Percentiles rank a stretch among this genome's conserved stretches.
These are phyloP conservation scores for Rutpela maculata DNA, from an alignment of 2,888 invertebrate species.

Conservation along the genomic window DNA sequence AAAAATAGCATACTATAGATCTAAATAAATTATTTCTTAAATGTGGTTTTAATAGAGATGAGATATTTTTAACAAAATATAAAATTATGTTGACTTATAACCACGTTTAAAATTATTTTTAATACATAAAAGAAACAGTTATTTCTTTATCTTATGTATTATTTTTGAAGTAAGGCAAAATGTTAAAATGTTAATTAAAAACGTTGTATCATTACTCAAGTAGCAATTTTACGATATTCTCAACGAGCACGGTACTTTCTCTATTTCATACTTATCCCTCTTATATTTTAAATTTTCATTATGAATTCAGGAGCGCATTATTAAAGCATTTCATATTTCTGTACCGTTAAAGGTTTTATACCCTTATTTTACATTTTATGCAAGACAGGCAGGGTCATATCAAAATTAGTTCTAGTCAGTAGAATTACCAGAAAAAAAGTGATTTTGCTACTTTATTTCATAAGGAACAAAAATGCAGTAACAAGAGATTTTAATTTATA, in stretches of 20 bases:
- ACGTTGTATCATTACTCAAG: background rate
- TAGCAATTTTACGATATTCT: background rate
- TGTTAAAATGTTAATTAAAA: background rate
- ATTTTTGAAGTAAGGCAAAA: background rate
- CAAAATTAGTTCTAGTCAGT: background rate
- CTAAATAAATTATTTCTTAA: no score
- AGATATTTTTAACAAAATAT: no score
- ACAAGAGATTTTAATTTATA: no score
- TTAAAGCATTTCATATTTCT: background rate
- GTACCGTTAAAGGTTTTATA: background rate
- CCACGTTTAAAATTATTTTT: no score
- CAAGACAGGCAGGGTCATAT: background rate
- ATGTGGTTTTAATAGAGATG: no score
- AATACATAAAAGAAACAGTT: no score
- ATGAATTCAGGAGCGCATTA: background rate
- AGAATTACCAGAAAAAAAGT: background rate
- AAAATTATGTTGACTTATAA: no score
- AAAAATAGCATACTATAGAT: no score
- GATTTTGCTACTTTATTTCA: no score
- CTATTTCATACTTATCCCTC: background rate
- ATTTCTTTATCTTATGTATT: no score
- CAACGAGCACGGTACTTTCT: background rate
- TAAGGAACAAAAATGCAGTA: no score
- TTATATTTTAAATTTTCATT: slow-evolving; percentile 7
- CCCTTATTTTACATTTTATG: background rate